Base-by-base conservation (phyloP, 2,888 invertebrate genomes). In the Entomobrya multifasciata region DNA sequence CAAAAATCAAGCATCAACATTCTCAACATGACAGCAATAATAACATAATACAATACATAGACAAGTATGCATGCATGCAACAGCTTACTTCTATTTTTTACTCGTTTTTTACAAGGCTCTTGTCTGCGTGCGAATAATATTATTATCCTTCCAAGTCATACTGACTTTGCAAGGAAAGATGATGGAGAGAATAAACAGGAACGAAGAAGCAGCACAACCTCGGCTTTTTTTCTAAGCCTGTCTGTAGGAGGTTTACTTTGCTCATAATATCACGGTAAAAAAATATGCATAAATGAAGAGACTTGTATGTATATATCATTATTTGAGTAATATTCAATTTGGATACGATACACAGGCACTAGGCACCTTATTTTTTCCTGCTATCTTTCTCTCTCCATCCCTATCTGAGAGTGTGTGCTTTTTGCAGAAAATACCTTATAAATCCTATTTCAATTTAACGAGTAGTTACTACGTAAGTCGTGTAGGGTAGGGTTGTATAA, bases 81-180 rank as follows among this genome's bases (percentile, higher is more conserved):
- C 85, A 86, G 85, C 79, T 85, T 78, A 78, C 67, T 84, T 74
- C 13, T 81, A 30, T 49, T 74, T 49, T 79, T 79, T 65, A 65
- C 65, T 47, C 49, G 62, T 65, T 83, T 85, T 86, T 86, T 79
- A 86, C 79, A 86, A 86, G 85, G 79, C 86, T 86, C 86, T 60
- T 74, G 62, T 44, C 80, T 78, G 86, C 80, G 74, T 86, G 80
- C 80, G 65, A 86, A 86, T 62, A 60, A 78, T 77, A 77, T 86
- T 47, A 74, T 60, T 82, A 80, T 86, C 81, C 76, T 81, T 80
- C 81, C 86, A 81, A 86, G 86, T 86, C 77, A 72, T 80, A 86
- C 74, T 80, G 81, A 80, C 80, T 86, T 81, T 47, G 81, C 81
- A 44, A 85, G 49, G 76, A 41, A 60, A 25, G 47, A 55, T 62